Conservation (phyloP, 2,113 vertebrate species). For the Isichthys henryi region DNA sequence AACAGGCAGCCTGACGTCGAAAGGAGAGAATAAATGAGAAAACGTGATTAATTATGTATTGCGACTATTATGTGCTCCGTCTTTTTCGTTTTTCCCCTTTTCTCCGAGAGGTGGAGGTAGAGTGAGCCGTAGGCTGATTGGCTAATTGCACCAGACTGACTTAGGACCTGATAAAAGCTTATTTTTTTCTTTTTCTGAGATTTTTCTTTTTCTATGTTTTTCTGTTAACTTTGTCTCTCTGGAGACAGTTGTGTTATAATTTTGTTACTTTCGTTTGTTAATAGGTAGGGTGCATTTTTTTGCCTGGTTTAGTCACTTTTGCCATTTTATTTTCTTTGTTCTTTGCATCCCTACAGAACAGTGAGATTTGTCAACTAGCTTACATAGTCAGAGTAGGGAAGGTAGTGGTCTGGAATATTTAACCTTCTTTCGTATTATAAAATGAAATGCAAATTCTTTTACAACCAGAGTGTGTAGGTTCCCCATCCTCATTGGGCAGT, state of each 20-base stretch:
- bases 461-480: neutral
- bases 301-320: neutral
- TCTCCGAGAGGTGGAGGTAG: neutral
- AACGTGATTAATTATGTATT: neutral
- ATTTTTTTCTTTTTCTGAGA: too few relatives aligned
- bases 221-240: neutral
- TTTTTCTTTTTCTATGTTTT: neutral
- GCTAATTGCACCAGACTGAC: neutral
- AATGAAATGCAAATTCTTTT: neutral
- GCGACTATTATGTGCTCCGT: neutral
- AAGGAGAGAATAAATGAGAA: neutral
- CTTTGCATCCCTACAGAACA: neutral
- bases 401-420: neutral
- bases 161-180: neutral
- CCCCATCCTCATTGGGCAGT: neutral
- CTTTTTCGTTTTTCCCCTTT: neutral
- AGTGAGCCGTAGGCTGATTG: neutral
- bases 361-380: neutral
- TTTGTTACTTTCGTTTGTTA: neutral
- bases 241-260: neutral
- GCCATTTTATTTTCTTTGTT: too few relatives aligned
- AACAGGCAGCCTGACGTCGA: constrained; percentile 63
- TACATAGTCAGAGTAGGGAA: neutral
- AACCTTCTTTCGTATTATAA: neutral
- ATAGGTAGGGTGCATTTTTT: neutral